A percentile compares a stretch with the other conserved stretches of the same genome.
phyloP scores from a whole-genome alignment of 2,113 vertebrate genomes.

The human (Homo sapiens) region GRCh38 chr16:58914001-58914500 shows the following conservation, averaged over 20 bases:
- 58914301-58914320: conserved; percentile 8
- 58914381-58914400: no score
- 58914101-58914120: conserved; percentile 74
- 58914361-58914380: background rate
- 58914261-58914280: conserved; percentile 51
- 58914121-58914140: conserved; percentile 72
- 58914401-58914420: no score
- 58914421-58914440: no score
- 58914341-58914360: background rate
- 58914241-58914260: background rate
- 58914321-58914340: background rate
- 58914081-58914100: conserved; percentile 55
- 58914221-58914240: conserved; percentile 44
- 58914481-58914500: no score
- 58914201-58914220: conserved; percentile 52
- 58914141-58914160: conserved; percentile 70
- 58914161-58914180: conserved; percentile 61
- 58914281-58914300: conserved; percentile 47
- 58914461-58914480: no score
- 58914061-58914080: conserved; percentile 67
- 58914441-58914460: no score
- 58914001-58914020: conserved; percentile 53
- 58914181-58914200: conserved; percentile 49
- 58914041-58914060: conserved; percentile 43
- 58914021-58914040: conserved; percentile 26